phyloP scores from a whole-genome alignment of 1,140 invertebrate species.

The Platyscapa corneri region DNA sequence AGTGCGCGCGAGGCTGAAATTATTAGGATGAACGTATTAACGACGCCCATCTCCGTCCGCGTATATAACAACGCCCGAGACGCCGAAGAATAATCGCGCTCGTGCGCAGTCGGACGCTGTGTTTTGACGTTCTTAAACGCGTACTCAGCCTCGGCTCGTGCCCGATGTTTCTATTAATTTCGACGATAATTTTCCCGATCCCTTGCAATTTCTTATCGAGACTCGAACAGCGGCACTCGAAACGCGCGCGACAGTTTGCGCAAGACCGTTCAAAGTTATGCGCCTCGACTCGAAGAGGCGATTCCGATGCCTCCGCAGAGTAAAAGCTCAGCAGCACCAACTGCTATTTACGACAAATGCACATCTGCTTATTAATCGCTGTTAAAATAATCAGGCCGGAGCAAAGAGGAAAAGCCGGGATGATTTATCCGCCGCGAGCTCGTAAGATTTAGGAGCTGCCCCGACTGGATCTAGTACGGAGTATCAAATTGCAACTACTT shows the following conservation, averaged over 20 bases:
- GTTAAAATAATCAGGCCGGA: background rate
- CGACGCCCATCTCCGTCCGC: background rate
- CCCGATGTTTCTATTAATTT: constrained; percentile 34
- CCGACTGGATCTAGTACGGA: background rate
- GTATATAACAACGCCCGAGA: background rate
- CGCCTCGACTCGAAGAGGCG: no score
- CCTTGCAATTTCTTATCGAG: background rate
- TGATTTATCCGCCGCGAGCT: background rate
- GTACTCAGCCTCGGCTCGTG: background rate
- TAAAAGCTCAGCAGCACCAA: background rate
- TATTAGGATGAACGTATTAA: constrained; percentile 22
- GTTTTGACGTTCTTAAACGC: constrained; percentile 6
- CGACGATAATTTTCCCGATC: background rate
- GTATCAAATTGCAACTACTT: background rate
- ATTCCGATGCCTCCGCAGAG: no score
- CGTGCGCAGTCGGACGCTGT: background rate
- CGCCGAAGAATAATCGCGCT: background rate
- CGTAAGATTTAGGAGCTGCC: background rate
- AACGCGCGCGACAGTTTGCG: no score
- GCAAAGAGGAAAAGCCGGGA: background rate
- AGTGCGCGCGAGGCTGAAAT: background rate
- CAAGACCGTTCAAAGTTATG: no score
- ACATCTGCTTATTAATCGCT: background rate
- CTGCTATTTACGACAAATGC: no score
- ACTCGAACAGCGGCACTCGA: background rate